Base-by-base conservation (phyloP, 2,113 vertebrate species). In the Gopherus evgoodei region DNA sequence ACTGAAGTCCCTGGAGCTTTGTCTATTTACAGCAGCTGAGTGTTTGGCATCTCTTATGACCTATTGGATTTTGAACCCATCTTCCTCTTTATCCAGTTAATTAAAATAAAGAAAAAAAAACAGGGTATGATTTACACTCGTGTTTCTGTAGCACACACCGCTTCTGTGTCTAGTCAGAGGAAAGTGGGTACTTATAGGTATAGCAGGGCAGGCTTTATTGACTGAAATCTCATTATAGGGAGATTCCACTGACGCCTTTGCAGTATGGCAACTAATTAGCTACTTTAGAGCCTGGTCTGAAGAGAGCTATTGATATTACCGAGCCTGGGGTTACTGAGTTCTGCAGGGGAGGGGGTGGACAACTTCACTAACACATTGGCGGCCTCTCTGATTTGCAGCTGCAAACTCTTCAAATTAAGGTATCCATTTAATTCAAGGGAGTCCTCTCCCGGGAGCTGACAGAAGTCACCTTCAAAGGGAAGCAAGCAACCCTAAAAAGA, bases 401-500 rank as follows among this genome's bases (percentile, higher is more conserved):
- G 19, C 29, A 22, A 56, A 19, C n/a, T 83, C 1, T 27, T 76
- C 19, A 86, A 72, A 62, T 5, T 69, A 25, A 24, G 1, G 2
- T 21, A 7, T 65, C 44, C 1, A 10, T 85, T 42, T 42, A 59
- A 76, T 93, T 72, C 89, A 31, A 90, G 76, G 83, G 75, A 78
- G 4, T 21, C 8, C 65, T 88, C 35, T 75, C 38, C 52, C 87
- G 6, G 44, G 86, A n/a, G 8, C n/a, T 35, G 72, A 47, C 19
- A 52, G 56, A 21, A 56, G 4, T 80, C 72, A 3, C 24, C 49
- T 42, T 84, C 65, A 79, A 78, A 29, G 62, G 5, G 5, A 5
- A 0, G 0, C 5, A 5, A 0, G 0, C 2, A 76, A 16, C 8
- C 3, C 2, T 69, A 14, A 49, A 22, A 83, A 27, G 16, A 2